Conservation (phyloP, 2,797 vertebrate species). For the Balearica regulorum region DNA sequence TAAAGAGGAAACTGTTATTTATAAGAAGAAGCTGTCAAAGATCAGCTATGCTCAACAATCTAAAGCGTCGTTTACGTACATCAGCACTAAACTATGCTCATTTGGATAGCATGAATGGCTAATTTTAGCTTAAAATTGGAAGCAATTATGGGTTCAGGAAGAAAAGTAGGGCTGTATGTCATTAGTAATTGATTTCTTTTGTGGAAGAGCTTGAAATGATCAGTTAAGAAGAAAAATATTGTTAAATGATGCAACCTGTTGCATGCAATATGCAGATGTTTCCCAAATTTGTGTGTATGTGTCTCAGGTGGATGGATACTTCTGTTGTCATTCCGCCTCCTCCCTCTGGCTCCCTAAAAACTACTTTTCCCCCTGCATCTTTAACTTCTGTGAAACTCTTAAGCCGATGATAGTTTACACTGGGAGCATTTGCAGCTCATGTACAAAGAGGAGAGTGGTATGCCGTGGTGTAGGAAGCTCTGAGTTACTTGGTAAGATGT, state of each 20-base stretch:
- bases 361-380: neutral
- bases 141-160: slow-evolving; percentile 71
- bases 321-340: neutral
- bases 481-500: neutral
- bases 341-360: neutral
- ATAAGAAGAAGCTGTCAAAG: slow-evolving; percentile 62
- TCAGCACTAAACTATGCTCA: slow-evolving; percentile 66
- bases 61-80: slow-evolving; percentile 50
- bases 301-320: slow-evolving; percentile 31
- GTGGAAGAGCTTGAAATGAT: slow-evolving; percentile 61
- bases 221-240: slow-evolving; percentile 49
- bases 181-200: slow-evolving; percentile 74
- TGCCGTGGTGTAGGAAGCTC: neutral
- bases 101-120: slow-evolving; percentile 69
- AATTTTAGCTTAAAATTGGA: slow-evolving; percentile 74
- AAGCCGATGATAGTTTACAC: neutral
- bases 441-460: neutral
- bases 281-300: neutral
- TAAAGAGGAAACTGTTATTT: slow-evolving; percentile 57
- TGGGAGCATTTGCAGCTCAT: neutral
- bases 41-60: slow-evolving; percentile 51
- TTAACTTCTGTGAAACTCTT: neutral
- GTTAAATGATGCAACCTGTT: slow-evolving; percentile 45
- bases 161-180: slow-evolving; percentile 65
- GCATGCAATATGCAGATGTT: slow-evolving; percentile 40